Percentiles rank a stretch among this genome's conserved stretches.
These are phyloP conservation scores for Rhopalosiphum maidis DNA, from an alignment of 1,140 invertebrate species.

Conservation along the genomic window DNA sequence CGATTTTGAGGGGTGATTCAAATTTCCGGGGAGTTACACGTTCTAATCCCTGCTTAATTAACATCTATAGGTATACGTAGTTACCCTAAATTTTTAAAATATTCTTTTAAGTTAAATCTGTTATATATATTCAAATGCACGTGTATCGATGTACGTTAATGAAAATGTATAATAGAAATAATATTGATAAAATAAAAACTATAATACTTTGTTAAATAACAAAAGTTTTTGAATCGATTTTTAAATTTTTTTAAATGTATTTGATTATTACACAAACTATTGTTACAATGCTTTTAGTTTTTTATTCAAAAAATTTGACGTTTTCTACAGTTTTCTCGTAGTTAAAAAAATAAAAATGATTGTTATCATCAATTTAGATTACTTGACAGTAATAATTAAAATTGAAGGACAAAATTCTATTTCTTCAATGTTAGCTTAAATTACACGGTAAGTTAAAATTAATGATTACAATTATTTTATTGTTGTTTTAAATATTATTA, in stretches of 20 bases:
- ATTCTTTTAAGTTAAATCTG: background rate
- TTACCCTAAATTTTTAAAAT: background rate
- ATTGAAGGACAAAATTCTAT: background rate
- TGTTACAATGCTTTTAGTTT: background rate
- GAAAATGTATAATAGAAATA: background rate
- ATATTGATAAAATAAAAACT: background rate
- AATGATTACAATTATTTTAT: background rate
- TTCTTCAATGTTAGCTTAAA: background rate
- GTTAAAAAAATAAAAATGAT: background rate
- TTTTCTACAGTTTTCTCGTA: background rate
- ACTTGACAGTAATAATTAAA: background rate
- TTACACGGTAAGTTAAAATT: background rate
- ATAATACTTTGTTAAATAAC: background rate
- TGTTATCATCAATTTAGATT: background rate
- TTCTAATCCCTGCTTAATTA: too few species aligned
- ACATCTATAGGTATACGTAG: too few species aligned
- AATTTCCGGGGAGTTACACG: too few species aligned
- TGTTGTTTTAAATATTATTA: background rate
- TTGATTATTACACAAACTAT: background rate
- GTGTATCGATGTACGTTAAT: too few species aligned
- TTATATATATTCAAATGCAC: background rate
- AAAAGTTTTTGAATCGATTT: background rate
- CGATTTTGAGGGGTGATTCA: too few species aligned
- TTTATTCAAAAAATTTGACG: background rate
- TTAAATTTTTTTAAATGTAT: background rate